Evolutionary conservation across 2,113 vertebrate species (phyloP), one percentile per base, ranked within the genome.

Genomic region (Cariama cristata): DNA sequence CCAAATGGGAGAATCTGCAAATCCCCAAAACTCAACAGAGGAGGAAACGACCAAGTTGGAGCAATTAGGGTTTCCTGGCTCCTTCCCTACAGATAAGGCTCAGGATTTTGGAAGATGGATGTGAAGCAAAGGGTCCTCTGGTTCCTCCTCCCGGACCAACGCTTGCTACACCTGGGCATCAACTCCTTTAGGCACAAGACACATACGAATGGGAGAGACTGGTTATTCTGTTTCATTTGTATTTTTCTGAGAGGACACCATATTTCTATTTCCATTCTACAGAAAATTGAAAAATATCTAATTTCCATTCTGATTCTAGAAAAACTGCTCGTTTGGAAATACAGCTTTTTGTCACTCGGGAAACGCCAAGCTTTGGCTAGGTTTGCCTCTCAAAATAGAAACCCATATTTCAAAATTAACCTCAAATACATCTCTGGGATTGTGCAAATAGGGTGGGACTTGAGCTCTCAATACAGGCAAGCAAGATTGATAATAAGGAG

Each of bases 1-100:
- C 16, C 38, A 53, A 27, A 35, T 1, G 0, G 18, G 2, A 79
- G 16, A 62, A 66, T 18, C 11, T 35, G 6, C 27, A 79, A 62
- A 33, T 22, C 24, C 24, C 60, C 27, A 40, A 67, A 74, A 40
- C 3, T 44, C 3, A 1, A 3, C 0, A 2, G 0, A 17, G 28
- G 22, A 28, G 19, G 20, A 64, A 90, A 27, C 15, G 40, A 14
- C 1, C 35, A 53, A 22, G 17, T 5, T 53, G 83, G 45, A 79
- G 8, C 20, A 74, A 38, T 10, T 9, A 22, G 11, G 7, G 4
- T 38, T 55, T 69, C 55, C 35, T 24, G 7, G 23, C 6, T 74
- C 33, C 62, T 47, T 53, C 16, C 83, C 19, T 9, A 27, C 5
- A 35, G 23, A 3, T 15, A 69, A 71, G 14, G 15, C n/a, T 64